These are phyloP conservation scores for Capitulum mitella DNA, from an alignment of 2,888 invertebrate species.

Conservation along the genomic window DNA sequence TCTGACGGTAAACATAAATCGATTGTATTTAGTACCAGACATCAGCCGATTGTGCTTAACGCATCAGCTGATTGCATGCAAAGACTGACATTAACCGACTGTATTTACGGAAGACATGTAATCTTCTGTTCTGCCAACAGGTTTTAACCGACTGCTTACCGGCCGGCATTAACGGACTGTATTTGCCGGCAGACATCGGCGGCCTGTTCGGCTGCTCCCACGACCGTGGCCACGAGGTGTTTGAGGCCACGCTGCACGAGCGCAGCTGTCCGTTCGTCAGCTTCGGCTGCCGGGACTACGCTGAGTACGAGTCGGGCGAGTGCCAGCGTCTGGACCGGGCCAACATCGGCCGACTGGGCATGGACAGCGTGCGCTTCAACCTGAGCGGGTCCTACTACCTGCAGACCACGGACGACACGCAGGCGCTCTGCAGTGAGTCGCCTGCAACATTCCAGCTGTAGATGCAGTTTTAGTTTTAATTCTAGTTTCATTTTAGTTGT, in stretches of 20 bases:
- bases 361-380: not conserved
- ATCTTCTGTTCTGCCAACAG: no score
- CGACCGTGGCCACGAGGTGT: constrained; percentile 1
- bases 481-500: no score
- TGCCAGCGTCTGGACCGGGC: not conserved
- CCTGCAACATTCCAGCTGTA: no score
- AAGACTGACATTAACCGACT: no score
- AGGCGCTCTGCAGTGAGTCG: not conserved
- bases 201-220: not conserved
- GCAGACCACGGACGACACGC: not conserved
- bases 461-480: no score
- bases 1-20: no score
- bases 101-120: no score
- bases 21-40: no score
- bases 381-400: not conserved
- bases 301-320: not conserved
- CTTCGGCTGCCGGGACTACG: not conserved
- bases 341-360: not conserved
- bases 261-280: not conserved
- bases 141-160: no score
- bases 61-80: no score
- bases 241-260: not conserved
- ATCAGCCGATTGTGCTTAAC: no score
- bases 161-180: no score
- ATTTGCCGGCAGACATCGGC: not conserved